phyloP scores from a whole-genome alignment of 2,113 vertebrate genomes.

The Redunca redunca region DNA sequence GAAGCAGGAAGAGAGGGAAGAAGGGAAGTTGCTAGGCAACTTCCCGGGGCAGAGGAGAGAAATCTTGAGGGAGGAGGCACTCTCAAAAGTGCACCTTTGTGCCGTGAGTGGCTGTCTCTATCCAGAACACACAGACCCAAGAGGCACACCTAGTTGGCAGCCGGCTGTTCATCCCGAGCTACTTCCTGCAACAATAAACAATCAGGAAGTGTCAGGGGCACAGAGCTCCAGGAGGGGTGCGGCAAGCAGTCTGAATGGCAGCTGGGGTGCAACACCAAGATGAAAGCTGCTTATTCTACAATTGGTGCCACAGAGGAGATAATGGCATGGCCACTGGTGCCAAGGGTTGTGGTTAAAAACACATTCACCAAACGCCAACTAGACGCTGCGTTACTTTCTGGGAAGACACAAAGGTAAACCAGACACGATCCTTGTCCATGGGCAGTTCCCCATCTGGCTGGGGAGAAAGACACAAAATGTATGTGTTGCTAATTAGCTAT shows the following conservation, averaged over 20 bases:
- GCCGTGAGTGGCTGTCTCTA: neutral
- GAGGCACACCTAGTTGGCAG: slow-evolving; percentile 13
- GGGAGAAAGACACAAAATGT: neutral
- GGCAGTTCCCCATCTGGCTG: neutral
- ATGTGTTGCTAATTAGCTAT: neutral
- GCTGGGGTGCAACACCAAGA: neutral
- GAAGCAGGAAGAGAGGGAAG: neutral
- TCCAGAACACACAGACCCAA: neutral
- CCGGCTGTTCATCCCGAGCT: neutral
- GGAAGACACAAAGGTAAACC: neutral
- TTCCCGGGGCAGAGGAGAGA: neutral
- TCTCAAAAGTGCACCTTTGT: neutral
- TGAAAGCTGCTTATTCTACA: neutral
- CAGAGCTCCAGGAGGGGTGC: neutral
- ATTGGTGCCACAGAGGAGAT: neutral
- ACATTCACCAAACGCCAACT: neutral
- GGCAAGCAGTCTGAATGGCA: neutral
- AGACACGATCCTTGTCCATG: neutral
- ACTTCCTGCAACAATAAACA: neutral
- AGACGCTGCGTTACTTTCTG: neutral
- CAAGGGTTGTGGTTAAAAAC: neutral
- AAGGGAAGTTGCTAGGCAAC: slow-evolving; percentile 60
- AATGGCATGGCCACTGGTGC: neutral
- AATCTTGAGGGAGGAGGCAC: neutral
- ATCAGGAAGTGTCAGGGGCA: neutral